Evolutionary conservation across 2,113 vertebrate genomes (phyloP).

Genomic region (Globicephala melas): DNA sequence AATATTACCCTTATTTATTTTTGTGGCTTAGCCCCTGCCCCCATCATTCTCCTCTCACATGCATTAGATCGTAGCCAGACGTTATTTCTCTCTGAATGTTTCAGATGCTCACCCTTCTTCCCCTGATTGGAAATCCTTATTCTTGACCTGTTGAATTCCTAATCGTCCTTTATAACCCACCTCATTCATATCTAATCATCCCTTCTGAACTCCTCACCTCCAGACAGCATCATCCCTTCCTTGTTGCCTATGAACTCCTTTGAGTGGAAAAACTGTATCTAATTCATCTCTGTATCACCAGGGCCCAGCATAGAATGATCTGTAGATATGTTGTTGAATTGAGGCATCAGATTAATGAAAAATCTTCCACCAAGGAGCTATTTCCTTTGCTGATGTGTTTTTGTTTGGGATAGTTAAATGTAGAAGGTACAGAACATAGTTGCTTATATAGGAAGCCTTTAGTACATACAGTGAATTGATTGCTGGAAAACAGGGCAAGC

Average conservation of each 20-base stretch:
- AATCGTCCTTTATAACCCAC: background rate
- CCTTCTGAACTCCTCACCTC: background rate
- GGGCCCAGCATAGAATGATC: background rate
- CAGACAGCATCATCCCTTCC: background rate
- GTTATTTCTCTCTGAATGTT: background rate
- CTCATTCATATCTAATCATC: background rate
- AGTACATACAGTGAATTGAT: background rate
- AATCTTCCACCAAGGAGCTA: background rate
- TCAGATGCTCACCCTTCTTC: background rate
- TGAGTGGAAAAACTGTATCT: background rate
- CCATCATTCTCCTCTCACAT: background rate
- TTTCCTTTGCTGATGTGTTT: constrained; percentile 11
- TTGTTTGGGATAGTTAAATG: background rate
- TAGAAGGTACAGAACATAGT: background rate
- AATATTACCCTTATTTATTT: background rate
- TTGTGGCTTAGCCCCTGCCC: background rate
- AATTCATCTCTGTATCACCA: background rate
- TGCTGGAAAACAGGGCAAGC: background rate
- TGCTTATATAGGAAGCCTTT: background rate
- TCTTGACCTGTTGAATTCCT: background rate
- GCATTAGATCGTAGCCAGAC: background rate
- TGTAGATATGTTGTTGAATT: background rate
- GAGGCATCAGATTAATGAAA: background rate
- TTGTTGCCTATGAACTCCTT: background rate
- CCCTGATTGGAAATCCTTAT: background rate